Percentiles rank a stretch among this genome's conserved stretches.
phyloP scores from a whole-genome alignment of 2,797 vertebrate genomes.

The Harpagifer antarcticus region DNA sequence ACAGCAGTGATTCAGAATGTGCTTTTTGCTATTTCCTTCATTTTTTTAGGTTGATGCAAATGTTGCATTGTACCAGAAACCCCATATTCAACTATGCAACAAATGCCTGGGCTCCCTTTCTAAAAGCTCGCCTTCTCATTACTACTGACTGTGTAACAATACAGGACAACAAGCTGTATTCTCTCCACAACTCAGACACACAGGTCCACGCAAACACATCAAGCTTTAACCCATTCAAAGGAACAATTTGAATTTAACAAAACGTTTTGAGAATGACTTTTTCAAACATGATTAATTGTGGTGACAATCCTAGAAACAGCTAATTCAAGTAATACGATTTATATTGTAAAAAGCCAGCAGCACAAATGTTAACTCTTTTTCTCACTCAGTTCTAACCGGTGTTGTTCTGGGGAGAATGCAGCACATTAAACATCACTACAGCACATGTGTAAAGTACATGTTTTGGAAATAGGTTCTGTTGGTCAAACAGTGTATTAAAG shows the following conservation, averaged over 20 bases:
- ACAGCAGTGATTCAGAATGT: slow-evolving; percentile 88
- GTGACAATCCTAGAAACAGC: slow-evolving; percentile 77
- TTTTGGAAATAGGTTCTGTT: slow-evolving; percentile 91
- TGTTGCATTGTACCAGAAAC: slow-evolving; percentile 90
- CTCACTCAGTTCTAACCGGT: slow-evolving; percentile 42
- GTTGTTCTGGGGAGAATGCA: slow-evolving; percentile 91
- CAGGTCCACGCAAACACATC: slow-evolving; percentile 17
- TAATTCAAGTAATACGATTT: slow-evolving; percentile 23
- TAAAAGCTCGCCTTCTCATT: slow-evolving; percentile 88
- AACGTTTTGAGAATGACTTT: slow-evolving; percentile 21
- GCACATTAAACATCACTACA: slow-evolving; percentile 77
- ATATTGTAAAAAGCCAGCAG: slow-evolving; percentile 49
- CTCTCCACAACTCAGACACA: slow-evolving; percentile 85
- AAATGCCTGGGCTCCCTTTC: slow-evolving; percentile 87
- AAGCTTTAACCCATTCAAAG: slow-evolving; percentile 54
- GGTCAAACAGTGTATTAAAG: slow-evolving; percentile 96
- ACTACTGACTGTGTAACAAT: slow-evolving; percentile 75
- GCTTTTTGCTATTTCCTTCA: slow-evolving; percentile 88
- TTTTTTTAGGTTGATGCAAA: slow-evolving; percentile 82
- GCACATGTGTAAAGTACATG: slow-evolving; percentile 93
- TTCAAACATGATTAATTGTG: slow-evolving; percentile 54
- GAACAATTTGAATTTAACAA: slow-evolving; percentile 20
- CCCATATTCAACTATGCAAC: slow-evolving; percentile 98
- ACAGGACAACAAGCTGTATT: slow-evolving; percentile 86
- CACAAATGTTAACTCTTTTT: slow-evolving; percentile 46